Base-by-base conservation (phyloP, 2,888 invertebrate genomes). In the Orthonychiurus folsomi region DNA sequence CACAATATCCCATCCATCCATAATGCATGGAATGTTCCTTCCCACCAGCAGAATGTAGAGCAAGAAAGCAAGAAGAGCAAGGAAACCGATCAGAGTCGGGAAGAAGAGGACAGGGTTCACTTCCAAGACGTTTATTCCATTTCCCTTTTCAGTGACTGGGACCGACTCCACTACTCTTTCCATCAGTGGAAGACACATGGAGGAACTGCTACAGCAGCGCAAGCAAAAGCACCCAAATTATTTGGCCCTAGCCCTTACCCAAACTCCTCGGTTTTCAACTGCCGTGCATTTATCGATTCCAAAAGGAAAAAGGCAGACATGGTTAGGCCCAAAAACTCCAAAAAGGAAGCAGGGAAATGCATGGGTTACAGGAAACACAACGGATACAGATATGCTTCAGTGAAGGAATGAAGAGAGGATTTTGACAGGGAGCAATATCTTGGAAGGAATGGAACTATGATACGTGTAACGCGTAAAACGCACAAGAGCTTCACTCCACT, bases 81-180 rank as follows among this genome's bases (percentile, higher is more conserved):
- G n/a, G n/a, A n/a, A n/a, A n/a, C n/a, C n/a, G n/a, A n/a, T n/a
- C n/a, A n/a, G n/a, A n/a, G n/a, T n/a, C n/a, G n/a, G n/a, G n/a
- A n/a, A n/a, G n/a, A n/a, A n/a, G n/a, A n/a, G n/a, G n/a, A n/a
- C n/a, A n/a, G n/a, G n/a, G n/a, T n/a, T n/a, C n/a, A n/a, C n/a
- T n/a, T n/a, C n/a, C n/a, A n/a, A n/a, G n/a, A n/a, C n/a, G n/a
- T n/a, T n/a, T n/a, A n/a, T n/a, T n/a, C n/a, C n/a, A n/a, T n/a
- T n/a, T n/a, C n/a, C n/a, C n/a, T n/a, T 37, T 37, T 37, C 37
- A 37, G 37, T 37, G 37, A 37, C 37, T n/a, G n/a, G n/a, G n/a
- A n/a, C n/a, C n/a, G n/a, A n/a, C n/a, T n/a, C n/a, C n/a, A n/a
- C n/a, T n/a, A n/a, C n/a, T n/a, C n/a, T n/a, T n/a, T n/a, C n/a